Percentiles rank a stretch among this genome's conserved stretches.
Conservation (phyloP, 2,113 vertebrate species). For the Machaerirhynchus nigripectus region DNA sequence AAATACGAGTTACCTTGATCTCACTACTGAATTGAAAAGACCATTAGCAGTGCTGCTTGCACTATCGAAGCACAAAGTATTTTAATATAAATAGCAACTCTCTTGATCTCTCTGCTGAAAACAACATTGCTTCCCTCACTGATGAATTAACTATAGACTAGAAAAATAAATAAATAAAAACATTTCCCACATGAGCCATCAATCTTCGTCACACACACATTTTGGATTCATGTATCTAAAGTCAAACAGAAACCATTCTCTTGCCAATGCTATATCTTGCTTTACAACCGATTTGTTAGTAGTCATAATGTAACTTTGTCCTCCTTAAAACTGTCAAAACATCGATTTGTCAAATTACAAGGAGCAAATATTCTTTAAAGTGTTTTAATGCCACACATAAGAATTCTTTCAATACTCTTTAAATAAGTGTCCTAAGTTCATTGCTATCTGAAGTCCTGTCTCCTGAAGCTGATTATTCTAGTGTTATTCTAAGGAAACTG, state of each 20-base stretch:
- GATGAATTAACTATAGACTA: constrained; percentile 40
- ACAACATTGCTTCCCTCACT: constrained; percentile 13
- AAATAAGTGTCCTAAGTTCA: not conserved
- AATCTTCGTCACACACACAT: not conserved
- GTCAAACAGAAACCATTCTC: not conserved
- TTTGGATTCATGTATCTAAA: constrained; percentile 14
- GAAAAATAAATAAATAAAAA: constrained; percentile 52
- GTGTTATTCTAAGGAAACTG: not conserved
- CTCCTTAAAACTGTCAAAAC: not conserved
- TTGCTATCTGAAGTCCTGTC: not conserved
- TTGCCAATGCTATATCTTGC: not conserved
- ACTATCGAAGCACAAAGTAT: constrained; percentile 51
- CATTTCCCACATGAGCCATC: constrained; percentile 19
- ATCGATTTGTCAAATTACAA: not conserved
- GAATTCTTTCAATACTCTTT: not conserved
- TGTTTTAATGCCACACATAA: no score
- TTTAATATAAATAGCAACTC: constrained; percentile 61
- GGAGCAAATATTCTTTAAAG: not conserved
- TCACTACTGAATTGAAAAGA: constrained; percentile 43
- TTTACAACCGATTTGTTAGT: not conserved
- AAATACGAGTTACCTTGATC: constrained; percentile 67
- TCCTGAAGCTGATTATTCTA: not conserved
- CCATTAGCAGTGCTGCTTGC: constrained; percentile 40
- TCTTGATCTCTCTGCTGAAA: constrained; percentile 58
- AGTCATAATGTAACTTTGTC: not conserved